phyloP scores from a whole-genome alignment of 2,888 invertebrate genomes.

The Drosophila gaucha region DNA sequence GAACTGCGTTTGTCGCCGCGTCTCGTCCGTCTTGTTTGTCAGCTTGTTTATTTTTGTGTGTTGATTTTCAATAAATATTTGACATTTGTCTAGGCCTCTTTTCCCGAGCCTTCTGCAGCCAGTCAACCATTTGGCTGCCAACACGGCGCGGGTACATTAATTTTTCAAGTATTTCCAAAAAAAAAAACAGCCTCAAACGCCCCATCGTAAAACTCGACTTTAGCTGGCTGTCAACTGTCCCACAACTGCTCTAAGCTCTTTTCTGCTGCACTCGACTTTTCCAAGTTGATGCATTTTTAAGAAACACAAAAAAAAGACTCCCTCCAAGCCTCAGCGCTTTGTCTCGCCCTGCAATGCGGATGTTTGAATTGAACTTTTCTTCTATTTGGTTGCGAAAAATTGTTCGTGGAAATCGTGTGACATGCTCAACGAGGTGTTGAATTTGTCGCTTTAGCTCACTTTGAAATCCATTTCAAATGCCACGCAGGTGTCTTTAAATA shows the following conservation, averaged over 20 bases:
- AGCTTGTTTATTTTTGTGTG: conserved; percentile 70
- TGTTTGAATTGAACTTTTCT: conserved; percentile 61
- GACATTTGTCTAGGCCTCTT: conserved; percentile 79
- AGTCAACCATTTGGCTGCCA: conserved; percentile 65
- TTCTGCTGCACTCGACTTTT: conserved; percentile 21
- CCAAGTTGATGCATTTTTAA: conserved; percentile 43
- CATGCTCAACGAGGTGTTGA: conserved; percentile 52
- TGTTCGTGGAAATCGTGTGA: conserved; percentile 41
- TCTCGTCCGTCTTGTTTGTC: conserved; percentile 67
- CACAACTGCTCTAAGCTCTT: conserved; percentile 33
- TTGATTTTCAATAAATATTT: conserved; percentile 80
- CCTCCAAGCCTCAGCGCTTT: neutral
- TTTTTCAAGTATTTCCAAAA: conserved; percentile 67
- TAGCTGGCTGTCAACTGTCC: conserved; percentile 35
- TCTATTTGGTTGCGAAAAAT: conserved; percentile 64
- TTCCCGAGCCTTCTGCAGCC: conserved; percentile 51
- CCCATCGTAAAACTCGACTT: conserved; percentile 21
- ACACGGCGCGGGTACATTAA: conserved; percentile 75
- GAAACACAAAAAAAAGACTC: neutral
- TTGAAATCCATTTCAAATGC: conserved; percentile 13
- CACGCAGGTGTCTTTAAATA: conserved; percentile 23
- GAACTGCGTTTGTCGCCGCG: conserved; percentile 64
- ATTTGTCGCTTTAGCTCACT: conserved; percentile 43
- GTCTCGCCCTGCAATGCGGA: conserved; percentile 52
- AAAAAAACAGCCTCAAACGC: neutral